These are phyloP conservation scores for Ptilodon capucinus DNA, from an alignment of 2,888 invertebrate species.

Conservation along the genomic window DNA sequence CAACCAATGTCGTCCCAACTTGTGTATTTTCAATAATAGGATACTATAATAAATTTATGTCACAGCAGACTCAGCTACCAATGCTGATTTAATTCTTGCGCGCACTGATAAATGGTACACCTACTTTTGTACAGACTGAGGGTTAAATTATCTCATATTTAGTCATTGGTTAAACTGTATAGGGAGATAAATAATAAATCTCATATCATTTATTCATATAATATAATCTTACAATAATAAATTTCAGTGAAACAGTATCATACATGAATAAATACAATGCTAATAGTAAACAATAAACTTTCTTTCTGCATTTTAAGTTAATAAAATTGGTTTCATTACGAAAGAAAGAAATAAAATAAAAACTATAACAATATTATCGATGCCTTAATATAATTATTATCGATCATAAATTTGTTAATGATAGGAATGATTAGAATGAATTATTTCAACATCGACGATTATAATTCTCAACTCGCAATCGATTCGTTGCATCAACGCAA, in stretches of 20 bases:
- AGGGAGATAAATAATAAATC: conserved; percentile 35
- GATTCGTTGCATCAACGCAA: conserved; percentile 46
- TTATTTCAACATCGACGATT: conserved; percentile 52
- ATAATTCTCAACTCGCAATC: conserved; percentile 41
- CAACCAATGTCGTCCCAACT: too few relatives aligned
- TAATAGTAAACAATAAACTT: conserved; percentile 73
- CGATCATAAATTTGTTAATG: conserved; percentile 52
- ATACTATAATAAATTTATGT: too few relatives aligned
- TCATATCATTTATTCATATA: conserved; percentile 64
- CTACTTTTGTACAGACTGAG: too few relatives aligned
- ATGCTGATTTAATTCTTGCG: too few relatives aligned
- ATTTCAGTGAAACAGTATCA: conserved; percentile 81
- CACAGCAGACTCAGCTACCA: too few relatives aligned
- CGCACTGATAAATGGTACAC: too few relatives aligned
- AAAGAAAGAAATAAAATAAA: conserved; percentile 57
- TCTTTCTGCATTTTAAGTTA: conserved; percentile 60
- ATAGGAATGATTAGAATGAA: conserved; percentile 77
- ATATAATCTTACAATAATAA: conserved; percentile 80
- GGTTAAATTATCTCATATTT: too few relatives aligned
- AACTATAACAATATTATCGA: conserved; percentile 53
- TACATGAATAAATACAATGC: conserved; percentile 82
- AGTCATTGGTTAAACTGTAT: too few relatives aligned
- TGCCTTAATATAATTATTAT: conserved; percentile 28
- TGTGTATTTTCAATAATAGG: too few relatives aligned
- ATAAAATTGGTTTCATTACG: conserved; percentile 54